These are phyloP conservation scores for Monopis laevigella DNA, from an alignment of 2,888 invertebrate genomes.

Conservation along the genomic window DNA sequence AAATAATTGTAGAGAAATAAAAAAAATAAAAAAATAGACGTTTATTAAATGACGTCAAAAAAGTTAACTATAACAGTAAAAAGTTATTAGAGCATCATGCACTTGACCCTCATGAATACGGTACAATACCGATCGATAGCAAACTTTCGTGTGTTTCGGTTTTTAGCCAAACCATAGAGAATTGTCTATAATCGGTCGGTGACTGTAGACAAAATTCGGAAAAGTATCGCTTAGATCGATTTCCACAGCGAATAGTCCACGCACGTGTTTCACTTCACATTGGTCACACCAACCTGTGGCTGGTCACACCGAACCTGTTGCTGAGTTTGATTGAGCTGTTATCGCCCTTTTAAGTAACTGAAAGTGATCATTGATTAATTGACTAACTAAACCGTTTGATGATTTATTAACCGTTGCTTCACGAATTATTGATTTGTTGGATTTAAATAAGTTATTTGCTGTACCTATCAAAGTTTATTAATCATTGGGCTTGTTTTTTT, in stretches of 20 bases:
- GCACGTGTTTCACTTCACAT: slow-evolving; percentile 48
- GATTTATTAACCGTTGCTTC: too few relatives aligned
- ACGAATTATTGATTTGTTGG: too few relatives aligned
- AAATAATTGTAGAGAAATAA: too few relatives aligned
- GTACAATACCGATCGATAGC: slow-evolving; percentile 32
- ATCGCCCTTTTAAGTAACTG: slow-evolving; percentile 22
- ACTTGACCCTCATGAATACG: slow-evolving; percentile 26
- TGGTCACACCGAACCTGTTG: too few relatives aligned
- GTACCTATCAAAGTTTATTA: too few relatives aligned
- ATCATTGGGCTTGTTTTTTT: too few relatives aligned
- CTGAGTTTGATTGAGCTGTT: slow-evolving; percentile 30
- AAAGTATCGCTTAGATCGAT: slow-evolving; percentile 51
- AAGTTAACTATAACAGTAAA: neutral
- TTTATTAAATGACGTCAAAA: neutral
- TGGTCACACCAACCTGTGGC: slow-evolving; percentile 35
- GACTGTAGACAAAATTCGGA: slow-evolving; percentile 38
- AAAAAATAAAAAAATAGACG: neutral
- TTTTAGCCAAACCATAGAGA: slow-evolving; percentile 38
- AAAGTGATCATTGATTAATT: too few relatives aligned
- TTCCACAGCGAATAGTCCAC: slow-evolving; percentile 61
- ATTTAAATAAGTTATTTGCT: too few relatives aligned
- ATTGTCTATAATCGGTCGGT: slow-evolving; percentile 48
- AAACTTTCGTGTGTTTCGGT: slow-evolving; percentile 55
- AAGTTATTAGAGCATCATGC: too few relatives aligned
- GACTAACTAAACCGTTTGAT: too few relatives aligned